A percentile compares a stretch with the other conserved stretches of the same genome.
phyloP scores from a whole-genome alignment of 2,888 invertebrate species.

The Xanthostigma xanthostigma region DNA sequence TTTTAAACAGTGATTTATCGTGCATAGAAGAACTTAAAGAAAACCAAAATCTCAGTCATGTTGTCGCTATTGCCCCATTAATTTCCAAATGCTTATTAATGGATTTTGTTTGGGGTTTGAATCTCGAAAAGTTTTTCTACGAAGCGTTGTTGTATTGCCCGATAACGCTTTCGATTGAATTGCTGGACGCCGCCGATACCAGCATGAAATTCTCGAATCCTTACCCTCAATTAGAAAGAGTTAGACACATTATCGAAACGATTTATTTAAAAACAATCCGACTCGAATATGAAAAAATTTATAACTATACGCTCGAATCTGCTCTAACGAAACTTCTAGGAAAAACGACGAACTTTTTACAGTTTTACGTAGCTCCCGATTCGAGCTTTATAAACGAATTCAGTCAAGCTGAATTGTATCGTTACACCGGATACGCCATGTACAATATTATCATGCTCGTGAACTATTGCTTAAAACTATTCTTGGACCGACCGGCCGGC shows the following conservation, averaged over 20 bases:
- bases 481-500: neutral
- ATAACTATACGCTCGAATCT: neutral
- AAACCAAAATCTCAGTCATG: constrained; percentile 1
- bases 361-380: neutral
- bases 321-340: neutral
- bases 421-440: neutral
- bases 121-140: neutral
- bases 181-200: neutral
- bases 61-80: neutral
- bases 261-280: neutral
- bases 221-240: neutral
- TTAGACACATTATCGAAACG: neutral
- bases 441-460: neutral
- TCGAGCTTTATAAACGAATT: neutral
- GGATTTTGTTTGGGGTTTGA: constrained; percentile 2
- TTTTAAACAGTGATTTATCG: neutral
- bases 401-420: neutral
- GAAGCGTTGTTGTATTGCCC: neutral
- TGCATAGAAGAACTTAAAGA: neutral
- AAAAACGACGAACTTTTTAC: neutral
- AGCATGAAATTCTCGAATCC: neutral
- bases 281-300: constrained; percentile 1
- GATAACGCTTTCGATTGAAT: neutral
- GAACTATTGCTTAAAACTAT: neutral
- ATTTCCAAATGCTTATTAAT: neutral